Percentiles rank a stretch among this genome's conserved stretches.
These are phyloP conservation scores for Nesogale talazaci DNA, from an alignment of 2,113 vertebrate genomes.

Conservation along the genomic window DNA sequence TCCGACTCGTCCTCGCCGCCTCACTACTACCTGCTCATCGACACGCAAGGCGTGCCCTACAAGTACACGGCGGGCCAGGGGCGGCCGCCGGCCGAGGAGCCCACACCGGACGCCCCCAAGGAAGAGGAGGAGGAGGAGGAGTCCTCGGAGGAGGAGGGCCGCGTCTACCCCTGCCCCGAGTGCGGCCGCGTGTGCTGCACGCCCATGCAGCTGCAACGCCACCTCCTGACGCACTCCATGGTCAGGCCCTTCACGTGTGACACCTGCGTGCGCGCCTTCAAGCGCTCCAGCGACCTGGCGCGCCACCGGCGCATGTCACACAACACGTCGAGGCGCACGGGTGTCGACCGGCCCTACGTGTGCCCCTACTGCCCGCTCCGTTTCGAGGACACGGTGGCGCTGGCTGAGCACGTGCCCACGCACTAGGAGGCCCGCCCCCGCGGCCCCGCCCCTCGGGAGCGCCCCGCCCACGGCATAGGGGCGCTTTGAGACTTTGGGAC, in stretches of 20 bases:
- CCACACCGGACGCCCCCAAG: background rate
- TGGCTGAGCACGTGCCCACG: constrained; percentile 89
- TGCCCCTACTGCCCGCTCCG: constrained; percentile 88
- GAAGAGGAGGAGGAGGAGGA: background rate
- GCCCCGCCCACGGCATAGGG: background rate
- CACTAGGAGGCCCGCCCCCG: constrained; percentile 84
- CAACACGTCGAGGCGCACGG: constrained; percentile 88
- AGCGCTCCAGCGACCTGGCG: constrained; percentile 89
- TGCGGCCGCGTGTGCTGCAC: constrained; percentile 90
- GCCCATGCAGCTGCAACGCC: constrained; percentile 89
- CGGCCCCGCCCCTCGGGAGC: background rate
- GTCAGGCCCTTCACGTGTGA: constrained; percentile 89
- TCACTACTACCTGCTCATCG: background rate
- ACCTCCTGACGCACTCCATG: constrained; percentile 90
- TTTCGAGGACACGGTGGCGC: constrained; percentile 89
- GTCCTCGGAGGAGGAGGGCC: background rate
- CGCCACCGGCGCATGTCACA: constrained; percentile 36
- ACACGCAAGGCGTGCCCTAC: background rate
- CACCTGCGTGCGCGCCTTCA: constrained; percentile 89
- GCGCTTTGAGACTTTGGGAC: background rate
- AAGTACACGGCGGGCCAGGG: background rate
- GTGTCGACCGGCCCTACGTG: constrained; percentile 89
- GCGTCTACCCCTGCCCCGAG: constrained; percentile 83
- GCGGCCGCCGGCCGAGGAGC: background rate
- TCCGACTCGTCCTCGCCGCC: background rate